phyloP scores from a whole-genome alignment of 2,888 invertebrate species.

The Enchytraeus crypticus region DNA sequence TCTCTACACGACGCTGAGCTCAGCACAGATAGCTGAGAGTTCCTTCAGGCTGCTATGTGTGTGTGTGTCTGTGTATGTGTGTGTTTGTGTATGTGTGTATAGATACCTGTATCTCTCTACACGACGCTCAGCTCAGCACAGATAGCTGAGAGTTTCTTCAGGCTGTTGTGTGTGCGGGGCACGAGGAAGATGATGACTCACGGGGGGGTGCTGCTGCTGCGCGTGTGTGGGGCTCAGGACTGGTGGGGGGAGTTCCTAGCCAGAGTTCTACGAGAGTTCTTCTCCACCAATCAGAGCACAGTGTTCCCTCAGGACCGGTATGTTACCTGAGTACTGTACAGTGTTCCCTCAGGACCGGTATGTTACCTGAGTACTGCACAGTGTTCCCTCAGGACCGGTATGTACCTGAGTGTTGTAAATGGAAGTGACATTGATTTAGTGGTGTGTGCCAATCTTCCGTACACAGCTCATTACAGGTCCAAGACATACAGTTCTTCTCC shows the following conservation, averaged over 20 bases:
- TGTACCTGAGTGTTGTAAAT: too few relatives aligned
- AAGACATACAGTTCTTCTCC: too few relatives aligned
- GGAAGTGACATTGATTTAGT: too few relatives aligned
- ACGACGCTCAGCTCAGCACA: conserved; percentile 30
- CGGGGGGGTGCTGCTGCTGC: conserved; percentile 60
- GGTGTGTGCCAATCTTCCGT: too few relatives aligned
- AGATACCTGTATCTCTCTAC: conserved; percentile 31
- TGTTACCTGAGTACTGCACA: conserved; percentile 51
- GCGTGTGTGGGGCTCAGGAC: conserved; percentile 64
- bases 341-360: conserved; percentile 79
- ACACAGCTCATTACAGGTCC: too few relatives aligned
- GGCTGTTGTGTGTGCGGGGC: conserved; percentile 67
- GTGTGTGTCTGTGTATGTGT: too few relatives aligned
- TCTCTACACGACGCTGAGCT: too few relatives aligned
- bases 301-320: conserved; percentile 79
- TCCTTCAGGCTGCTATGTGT: too few relatives aligned
- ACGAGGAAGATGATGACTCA: conserved; percentile 60
- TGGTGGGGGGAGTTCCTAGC: conserved; percentile 91
- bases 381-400: conserved; percentile 79
- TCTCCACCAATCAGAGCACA: conserved; percentile 67
- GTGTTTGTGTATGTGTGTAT: conserved; percentile 17
- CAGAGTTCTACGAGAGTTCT: conserved; percentile 67
- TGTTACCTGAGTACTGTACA: conserved; percentile 51
- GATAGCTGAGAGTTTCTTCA: conserved; percentile 57
- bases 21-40: too few relatives aligned